Conservation (phyloP, 2,888 invertebrate genomes). For the Aelia acuminata region DNA sequence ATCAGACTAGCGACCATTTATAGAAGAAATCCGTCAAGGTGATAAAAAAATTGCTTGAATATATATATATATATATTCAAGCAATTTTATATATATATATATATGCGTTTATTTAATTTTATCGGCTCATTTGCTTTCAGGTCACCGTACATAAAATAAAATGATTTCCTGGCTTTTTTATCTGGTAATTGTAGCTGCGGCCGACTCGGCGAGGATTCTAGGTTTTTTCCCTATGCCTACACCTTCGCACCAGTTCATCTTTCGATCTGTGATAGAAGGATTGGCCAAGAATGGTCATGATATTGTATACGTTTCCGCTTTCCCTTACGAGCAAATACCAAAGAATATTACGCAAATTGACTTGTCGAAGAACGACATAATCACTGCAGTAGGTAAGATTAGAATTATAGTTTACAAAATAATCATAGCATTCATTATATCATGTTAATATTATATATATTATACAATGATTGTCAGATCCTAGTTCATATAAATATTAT, state of each 20-base stretch:
- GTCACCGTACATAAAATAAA: background rate
- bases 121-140: background rate
- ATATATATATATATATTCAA: no score
- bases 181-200: background rate
- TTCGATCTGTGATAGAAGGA: conserved; percentile 63
- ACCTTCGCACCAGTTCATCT: conserved; percentile 65
- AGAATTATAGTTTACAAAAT: no score
- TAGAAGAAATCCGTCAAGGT: no score
- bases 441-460: no score
- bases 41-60: no score
- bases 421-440: no score
- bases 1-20: no score
- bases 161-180: background rate
- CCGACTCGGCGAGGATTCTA: conserved; percentile 61
- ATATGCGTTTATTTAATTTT: no score
- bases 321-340: background rate
- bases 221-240: conserved; percentile 65
- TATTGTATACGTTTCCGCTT: conserved; percentile 61
- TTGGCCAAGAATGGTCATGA: conserved; percentile 66
- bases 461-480: no score
- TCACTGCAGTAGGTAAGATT: background rate
- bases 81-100: no score
- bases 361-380: background rate
- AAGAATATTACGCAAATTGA: background rate
- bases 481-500: no score